These are phyloP conservation scores for Keiferia lycopersicella DNA, from an alignment of 2,888 invertebrate genomes.

Conservation along the genomic window DNA sequence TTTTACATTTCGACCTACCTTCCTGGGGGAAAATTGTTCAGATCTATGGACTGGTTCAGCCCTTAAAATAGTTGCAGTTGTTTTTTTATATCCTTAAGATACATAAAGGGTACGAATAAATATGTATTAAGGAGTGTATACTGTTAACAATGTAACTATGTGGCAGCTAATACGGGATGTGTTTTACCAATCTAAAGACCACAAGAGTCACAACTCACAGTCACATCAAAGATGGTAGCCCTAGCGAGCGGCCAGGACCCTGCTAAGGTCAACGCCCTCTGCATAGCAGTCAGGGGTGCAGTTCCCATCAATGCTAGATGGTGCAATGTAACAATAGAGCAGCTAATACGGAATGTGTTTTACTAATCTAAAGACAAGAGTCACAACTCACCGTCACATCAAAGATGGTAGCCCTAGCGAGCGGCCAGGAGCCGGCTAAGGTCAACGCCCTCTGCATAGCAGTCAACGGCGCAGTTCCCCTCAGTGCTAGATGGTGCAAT, in stretches of 20 bases:
- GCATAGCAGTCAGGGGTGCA: conserved; percentile 92
- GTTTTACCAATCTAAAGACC: no score
- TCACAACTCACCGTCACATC: conserved; percentile 66
- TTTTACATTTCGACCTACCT: no score
- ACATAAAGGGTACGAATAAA: no score
- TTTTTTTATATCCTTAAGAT: no score
- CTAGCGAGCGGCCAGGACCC: conserved; percentile 96
- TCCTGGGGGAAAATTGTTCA: no score
- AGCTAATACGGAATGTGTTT: no score
- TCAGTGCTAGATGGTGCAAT: conserved; percentile 92
- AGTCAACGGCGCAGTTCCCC: conserved; percentile 92
- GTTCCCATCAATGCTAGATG: conserved; percentile 95
- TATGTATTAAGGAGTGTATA: no score
- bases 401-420: conserved; percentile 95
- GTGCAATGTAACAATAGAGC: conserved; percentile 89
- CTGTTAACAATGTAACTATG: neutral
- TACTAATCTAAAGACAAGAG: no score
- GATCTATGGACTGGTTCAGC: no score
- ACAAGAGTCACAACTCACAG: conserved; percentile 16
- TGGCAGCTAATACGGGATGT: neutral
- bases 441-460: conserved; percentile 96
- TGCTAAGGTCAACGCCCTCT: conserved; percentile 95
- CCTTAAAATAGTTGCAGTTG: no score
- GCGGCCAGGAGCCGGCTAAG: conserved; percentile 95
- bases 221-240: conserved; percentile 92